Base-by-base conservation (phyloP, 1,140 invertebrate genomes). In the Drosophila orena region DNA sequence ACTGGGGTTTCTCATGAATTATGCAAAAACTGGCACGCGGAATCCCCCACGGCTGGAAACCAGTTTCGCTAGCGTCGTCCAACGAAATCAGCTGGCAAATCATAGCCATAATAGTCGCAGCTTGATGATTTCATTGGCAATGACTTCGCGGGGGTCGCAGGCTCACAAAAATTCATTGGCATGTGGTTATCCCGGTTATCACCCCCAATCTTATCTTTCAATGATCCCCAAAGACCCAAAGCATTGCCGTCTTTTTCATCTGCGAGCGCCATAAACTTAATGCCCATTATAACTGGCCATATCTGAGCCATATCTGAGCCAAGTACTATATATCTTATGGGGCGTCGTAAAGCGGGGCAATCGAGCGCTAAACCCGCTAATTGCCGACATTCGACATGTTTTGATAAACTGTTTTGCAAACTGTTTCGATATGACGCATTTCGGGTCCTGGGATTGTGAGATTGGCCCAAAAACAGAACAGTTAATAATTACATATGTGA, bases 141-240 rank as follows among this genome's bases (percentile, higher is more conserved):
- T 27, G 8, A 7, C 8, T 30, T 30, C 30, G 30, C 7, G 17
- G 42, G 42, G 42, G 42, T 44, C 35, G 37, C 50, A 24, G 17
- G 14, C 10, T 38, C 37, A 52, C 2, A 4, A 57, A 12, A 37
- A 37, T 62, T 62, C 24, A 4, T 49, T 12, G 37, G 14, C 27
- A 35, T 34, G 59, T 52, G 37, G 11, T n/a, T n/a, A n/a, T n/a
- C n/a, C n/a, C n/a, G n/a, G n/a, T n/a, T 68, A 52, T 15, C n/a
- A n/a, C n/a, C n/a, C 20, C 46, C 30, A 68, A 68, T 65, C 59
- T 65, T 53, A 68, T 68, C n/a, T n/a, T n/a, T n/a, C n/a, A n/a
- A n/a, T n/a, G n/a, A n/a, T n/a, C n/a, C n/a, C n/a, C n/a, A n/a
- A n/a, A n/a, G n/a, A 6, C 34, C 15, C 4, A 20, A 59, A 14